A percentile compares a stretch with the other conserved stretches of the same genome.
Conservation (phyloP, 2,888 invertebrate species). For the Rhogogaster chlorosoma region DNA sequence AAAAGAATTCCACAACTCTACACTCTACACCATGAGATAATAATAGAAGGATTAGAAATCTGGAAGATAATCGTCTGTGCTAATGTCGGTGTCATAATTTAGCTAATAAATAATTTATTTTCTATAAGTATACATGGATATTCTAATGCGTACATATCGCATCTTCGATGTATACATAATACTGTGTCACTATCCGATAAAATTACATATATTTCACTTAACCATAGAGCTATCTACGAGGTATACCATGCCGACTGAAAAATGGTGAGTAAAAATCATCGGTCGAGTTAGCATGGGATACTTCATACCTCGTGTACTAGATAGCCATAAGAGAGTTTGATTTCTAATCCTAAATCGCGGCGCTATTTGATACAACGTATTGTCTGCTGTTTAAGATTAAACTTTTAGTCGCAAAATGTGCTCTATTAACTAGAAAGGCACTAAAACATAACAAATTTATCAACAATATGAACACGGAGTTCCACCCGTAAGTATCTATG, state of each 20-base stretch:
- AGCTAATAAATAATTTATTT: not conserved
- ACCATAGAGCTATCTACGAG: not conserved
- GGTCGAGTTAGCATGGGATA: too few species aligned
- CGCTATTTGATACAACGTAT: constrained; percentile 30
- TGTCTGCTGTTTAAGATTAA: constrained; percentile 26
- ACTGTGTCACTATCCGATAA: not conserved
- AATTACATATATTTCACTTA: not conserved
- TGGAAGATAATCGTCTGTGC: too few species aligned
- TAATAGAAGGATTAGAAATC: not conserved
- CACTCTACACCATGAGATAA: not conserved
- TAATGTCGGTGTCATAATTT: not conserved
- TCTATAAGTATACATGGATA: not conserved
- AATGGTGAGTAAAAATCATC: too few species aligned
- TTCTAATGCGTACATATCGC: not conserved
- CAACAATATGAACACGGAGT: constrained; percentile 42
- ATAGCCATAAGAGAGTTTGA: not conserved
- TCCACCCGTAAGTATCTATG: constrained; percentile 38
- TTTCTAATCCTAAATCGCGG: not conserved
- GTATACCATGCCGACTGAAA: too few species aligned
- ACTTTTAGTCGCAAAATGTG: constrained; percentile 33
- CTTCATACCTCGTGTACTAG: too few species aligned
- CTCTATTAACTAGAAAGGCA: constrained; percentile 46
- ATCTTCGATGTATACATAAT: not conserved
- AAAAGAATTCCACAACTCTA: not conserved
- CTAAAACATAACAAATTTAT: constrained; percentile 45